Base-by-base conservation (phyloP, 2,888 invertebrate species). In the Spilarctia lutea region DNA sequence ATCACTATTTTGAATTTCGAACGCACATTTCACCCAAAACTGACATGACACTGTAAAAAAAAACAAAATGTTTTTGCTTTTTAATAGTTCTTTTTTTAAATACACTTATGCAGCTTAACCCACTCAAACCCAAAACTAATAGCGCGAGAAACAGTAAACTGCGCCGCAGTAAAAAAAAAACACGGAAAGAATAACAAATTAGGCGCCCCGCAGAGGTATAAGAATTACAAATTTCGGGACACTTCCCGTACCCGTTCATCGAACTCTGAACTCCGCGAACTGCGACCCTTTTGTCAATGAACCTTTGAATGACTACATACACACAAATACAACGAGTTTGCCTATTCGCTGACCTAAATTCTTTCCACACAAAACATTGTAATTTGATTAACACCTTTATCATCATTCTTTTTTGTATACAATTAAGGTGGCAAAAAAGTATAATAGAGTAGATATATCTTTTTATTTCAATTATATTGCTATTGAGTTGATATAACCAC, bases 181-280 rank as follows among this genome's bases (percentile, higher is more conserved):
- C 24, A 69, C 71, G 72, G 74, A 74, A 76, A 65, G 68, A 69
- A 75, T 73, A 75, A 73, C 65, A 71, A 75, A 80, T 75, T 73
- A 65, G 73, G 42, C 68, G 33, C 30, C 66, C 78, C 52, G 48
- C 73, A 70, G 65, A 63, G 48, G 69, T 68, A 79, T 81, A 80
- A 75, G 79, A 82, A 83, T 80, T 78, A 81, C 80, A 79, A 77
- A 82, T 76, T 72, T 80, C 73, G 72, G 75, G 75, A 72, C 78
- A 73, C 71, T 68, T 75, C 48, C 52, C 63, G 68, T 71, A 60
- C 33, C 35, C 76, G 79, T 75, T 75, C 81, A 75, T 75, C 77
- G 83, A 83, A 83, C 83, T 83, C 65, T 83, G 83, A 83, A 79
- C 82, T 73, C 63, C 71, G 68, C 56, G 75, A 68, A 70, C 63